Conservation (phyloP, 2,113 vertebrate genomes). For the Coryphaenoides rupestris region DNA sequence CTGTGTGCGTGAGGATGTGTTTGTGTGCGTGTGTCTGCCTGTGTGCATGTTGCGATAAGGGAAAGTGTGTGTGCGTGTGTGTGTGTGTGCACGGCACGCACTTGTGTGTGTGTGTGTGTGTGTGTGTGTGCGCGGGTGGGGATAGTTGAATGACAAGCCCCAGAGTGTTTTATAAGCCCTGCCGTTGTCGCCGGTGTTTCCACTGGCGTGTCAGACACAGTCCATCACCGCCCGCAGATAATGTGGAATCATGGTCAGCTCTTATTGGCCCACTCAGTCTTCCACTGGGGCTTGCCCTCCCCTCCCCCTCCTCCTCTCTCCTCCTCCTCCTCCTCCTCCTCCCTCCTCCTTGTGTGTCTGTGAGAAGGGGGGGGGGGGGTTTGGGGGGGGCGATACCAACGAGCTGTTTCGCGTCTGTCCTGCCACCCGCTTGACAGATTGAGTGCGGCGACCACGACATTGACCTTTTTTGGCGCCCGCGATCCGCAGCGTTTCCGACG, state of each 20-base stretch:
- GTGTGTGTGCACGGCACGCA: too few species aligned
- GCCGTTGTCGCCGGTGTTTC: constrained; percentile 3
- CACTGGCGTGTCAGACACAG: background rate
- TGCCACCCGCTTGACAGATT: constrained; percentile 39
- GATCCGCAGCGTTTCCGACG: constrained; percentile 37
- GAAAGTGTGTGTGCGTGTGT: too few species aligned
- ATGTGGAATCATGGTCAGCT: constrained; percentile 30
- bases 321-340: too few species aligned
- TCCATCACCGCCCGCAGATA: constrained; percentile 34
- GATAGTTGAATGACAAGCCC: constrained; percentile 7
- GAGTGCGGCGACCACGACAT: constrained; percentile 46
- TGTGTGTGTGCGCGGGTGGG: background rate
- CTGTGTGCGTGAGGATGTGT: too few species aligned
- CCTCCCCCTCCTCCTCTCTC: constrained; percentile 4
- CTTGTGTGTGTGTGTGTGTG: too few species aligned
- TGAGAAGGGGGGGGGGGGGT: background rate
- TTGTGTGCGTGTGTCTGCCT: too few species aligned
- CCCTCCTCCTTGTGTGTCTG: too few species aligned
- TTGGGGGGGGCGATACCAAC: background rate
- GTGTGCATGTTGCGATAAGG: too few species aligned
- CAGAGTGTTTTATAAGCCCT: background rate
- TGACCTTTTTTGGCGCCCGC: constrained; percentile 53
- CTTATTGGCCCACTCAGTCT: constrained; percentile 22
- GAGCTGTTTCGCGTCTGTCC: background rate
- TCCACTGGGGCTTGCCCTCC: background rate